A percentile compares a stretch with the other conserved stretches of the same genome.
Conservation (phyloP, 2,113 vertebrate species). For the Trematomus loennbergii region DNA sequence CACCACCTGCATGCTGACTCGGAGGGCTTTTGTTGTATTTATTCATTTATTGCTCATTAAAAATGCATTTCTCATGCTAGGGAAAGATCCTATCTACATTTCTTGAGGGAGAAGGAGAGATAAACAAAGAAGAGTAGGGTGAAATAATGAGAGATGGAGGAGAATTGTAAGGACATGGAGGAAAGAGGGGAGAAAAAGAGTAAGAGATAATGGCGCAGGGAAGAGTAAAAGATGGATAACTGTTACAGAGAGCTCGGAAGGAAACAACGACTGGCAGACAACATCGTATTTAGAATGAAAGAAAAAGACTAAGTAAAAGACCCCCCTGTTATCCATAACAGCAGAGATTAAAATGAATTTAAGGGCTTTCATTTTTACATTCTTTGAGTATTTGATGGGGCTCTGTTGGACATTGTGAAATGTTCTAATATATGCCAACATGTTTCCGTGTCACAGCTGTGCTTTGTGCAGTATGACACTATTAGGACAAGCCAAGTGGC, state of each 20-base stretch:
- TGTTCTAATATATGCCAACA: background rate
- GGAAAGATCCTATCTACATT: conserved; percentile 55
- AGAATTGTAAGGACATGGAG: background rate
- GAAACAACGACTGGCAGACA: conserved; percentile 4
- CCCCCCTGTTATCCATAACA: background rate
- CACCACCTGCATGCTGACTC: conserved; percentile 13
- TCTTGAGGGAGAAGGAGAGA: conserved; percentile 27
- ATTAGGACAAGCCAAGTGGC: background rate
- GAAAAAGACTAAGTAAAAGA: background rate
- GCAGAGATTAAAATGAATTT: conserved; percentile 4
- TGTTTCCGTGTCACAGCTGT: conserved; percentile 5
- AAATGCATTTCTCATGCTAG: conserved; percentile 55
- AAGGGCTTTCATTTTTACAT: conserved; percentile 29
- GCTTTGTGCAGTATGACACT: conserved; percentile 8
- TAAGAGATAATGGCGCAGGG: conserved; percentile 8
- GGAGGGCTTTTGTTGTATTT: conserved; percentile 55
- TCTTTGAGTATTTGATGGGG: conserved; percentile 13
- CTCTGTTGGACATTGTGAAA: conserved; percentile 22
- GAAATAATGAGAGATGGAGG: conserved; percentile 12
- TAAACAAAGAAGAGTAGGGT: conserved; percentile 20
- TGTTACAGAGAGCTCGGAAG: conserved; percentile 1
- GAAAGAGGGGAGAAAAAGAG: conserved; percentile 9
- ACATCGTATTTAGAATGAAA: conserved; percentile 14
- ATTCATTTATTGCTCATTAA: conserved; percentile 69
- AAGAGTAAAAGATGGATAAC: background rate